A percentile compares a stretch with the other conserved stretches of the same genome.
These are phyloP conservation scores for Ennomos quercinarius DNA, from an alignment of 2,888 invertebrate species.

Conservation along the genomic window DNA sequence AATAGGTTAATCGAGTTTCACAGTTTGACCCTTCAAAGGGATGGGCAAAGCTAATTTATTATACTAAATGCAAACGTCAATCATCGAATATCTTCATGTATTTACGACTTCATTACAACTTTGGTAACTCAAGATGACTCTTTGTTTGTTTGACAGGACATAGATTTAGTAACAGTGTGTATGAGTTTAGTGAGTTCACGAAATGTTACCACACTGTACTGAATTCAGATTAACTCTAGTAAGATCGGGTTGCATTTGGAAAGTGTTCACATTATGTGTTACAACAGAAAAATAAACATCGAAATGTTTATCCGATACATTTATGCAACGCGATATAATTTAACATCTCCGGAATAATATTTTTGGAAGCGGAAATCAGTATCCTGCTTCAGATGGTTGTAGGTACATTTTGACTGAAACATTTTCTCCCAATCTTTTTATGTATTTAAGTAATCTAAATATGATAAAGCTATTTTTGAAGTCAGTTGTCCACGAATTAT, in stretches of 20 bases:
- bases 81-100: slow-evolving; percentile 46
- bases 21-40: slow-evolving; percentile 60
- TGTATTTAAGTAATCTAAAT: background rate
- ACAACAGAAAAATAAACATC: slow-evolving; percentile 38
- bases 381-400: slow-evolving; percentile 50
- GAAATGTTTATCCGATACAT: slow-evolving; percentile 43
- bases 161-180: background rate
- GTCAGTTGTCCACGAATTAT: too few species aligned
- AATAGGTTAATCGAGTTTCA: slow-evolving; percentile 67
- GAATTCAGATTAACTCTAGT: background rate
- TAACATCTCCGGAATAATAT: slow-evolving; percentile 45
- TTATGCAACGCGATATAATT: slow-evolving; percentile 46
- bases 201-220: too few species aligned
- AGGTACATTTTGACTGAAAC: slow-evolving; percentile 1
- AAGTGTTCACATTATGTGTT: slow-evolving; percentile 39
- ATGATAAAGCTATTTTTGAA: too few species aligned
- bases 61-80: slow-evolving; percentile 63
- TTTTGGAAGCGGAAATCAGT: slow-evolving; percentile 53
- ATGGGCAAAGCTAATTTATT: slow-evolving; percentile 59
- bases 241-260: slow-evolving; percentile 56
- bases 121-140: slow-evolving; percentile 33
- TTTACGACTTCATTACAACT: slow-evolving; percentile 5
- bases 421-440: background rate
- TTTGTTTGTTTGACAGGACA: slow-evolving; percentile 47
- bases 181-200: background rate